These are phyloP conservation scores for Heliconius nattereri DNA, from an alignment of 1,140 invertebrate genomes.

Conservation along the genomic window DNA sequence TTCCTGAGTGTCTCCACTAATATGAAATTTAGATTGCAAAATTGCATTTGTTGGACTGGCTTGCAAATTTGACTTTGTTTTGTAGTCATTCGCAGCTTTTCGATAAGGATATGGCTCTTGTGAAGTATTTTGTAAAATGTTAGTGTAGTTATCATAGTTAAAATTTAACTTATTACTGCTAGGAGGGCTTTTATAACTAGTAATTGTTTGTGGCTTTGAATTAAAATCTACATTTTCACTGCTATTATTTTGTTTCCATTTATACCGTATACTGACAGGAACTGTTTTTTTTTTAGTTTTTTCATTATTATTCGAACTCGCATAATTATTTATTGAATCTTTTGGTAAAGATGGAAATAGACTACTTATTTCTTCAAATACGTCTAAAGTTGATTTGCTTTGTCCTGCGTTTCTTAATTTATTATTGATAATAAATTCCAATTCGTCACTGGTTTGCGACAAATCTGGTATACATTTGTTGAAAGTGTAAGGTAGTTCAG, in stretches of 20 bases:
- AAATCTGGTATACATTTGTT: slow-evolving; percentile 3
- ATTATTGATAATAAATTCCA: neutral
- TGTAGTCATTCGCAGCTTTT: neutral
- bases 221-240: neutral
- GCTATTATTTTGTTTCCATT: neutral
- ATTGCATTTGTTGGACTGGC: neutral
- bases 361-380: slow-evolving; percentile 59
- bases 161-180: neutral
- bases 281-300: neutral
- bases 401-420: slow-evolving; percentile 17
- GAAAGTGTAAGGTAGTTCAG: slow-evolving; percentile 38
- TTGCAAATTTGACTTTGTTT: neutral
- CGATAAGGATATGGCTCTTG: neutral
- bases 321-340: slow-evolving; percentile 18
- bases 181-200: neutral
- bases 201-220: neutral
- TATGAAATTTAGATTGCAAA: neutral
- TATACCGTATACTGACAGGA: neutral
- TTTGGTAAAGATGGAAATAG: slow-evolving; percentile 54
- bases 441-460: neutral
- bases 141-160: neutral
- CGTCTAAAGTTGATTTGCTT: slow-evolving; percentile 33
- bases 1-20: neutral
- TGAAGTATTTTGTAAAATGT: neutral
- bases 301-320: neutral